Evolutionary conservation across 2,113 vertebrate genomes (phyloP).

Genomic region (Dascyllus trimaculatus): DNA sequence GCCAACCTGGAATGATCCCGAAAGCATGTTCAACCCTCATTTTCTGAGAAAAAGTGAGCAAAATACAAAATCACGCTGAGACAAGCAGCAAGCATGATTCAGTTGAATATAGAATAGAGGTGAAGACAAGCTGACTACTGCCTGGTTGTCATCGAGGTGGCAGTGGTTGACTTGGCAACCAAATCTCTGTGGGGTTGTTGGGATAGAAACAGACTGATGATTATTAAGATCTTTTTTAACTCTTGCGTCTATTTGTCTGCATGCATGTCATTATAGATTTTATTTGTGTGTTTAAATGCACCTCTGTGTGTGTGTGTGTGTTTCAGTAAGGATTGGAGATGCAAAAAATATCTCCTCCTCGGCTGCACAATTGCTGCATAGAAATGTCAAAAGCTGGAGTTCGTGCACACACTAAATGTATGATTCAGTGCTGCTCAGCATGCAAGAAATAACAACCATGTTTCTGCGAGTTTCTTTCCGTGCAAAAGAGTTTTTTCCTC

Average conservation of each 20-base stretch:
- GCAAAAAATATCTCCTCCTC: background rate
- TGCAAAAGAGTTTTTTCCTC: constrained; percentile 24
- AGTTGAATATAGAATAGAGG: constrained; percentile 49
- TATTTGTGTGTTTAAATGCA: background rate
- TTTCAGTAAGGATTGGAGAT: background rate
- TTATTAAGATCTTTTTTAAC: constrained; percentile 50
- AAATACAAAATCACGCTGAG: constrained; percentile 11
- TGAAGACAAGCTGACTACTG: constrained; percentile 48
- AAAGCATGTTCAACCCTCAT: background rate
- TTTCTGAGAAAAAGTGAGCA: background rate
- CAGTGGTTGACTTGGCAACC: constrained; percentile 79
- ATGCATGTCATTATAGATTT: constrained; percentile 4
- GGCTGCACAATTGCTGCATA: background rate
- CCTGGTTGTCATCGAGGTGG: constrained; percentile 58
- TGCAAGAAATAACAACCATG: background rate
- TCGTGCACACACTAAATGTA: background rate
- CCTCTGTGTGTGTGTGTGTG: background rate
- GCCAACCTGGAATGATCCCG: background rate
- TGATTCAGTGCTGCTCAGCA: background rate
- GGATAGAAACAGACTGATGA: constrained; percentile 60
- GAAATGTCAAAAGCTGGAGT: background rate
- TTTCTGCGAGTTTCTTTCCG: background rate
- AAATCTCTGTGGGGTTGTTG: constrained; percentile 66
- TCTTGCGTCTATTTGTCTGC: constrained; percentile 20
- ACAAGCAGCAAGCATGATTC: constrained; percentile 23